A percentile compares a stretch with the other conserved stretches of the same genome.
phyloP scores from a whole-genome alignment of 2,113 vertebrate genomes.

The Brachypodius melanocephalos region DNA sequence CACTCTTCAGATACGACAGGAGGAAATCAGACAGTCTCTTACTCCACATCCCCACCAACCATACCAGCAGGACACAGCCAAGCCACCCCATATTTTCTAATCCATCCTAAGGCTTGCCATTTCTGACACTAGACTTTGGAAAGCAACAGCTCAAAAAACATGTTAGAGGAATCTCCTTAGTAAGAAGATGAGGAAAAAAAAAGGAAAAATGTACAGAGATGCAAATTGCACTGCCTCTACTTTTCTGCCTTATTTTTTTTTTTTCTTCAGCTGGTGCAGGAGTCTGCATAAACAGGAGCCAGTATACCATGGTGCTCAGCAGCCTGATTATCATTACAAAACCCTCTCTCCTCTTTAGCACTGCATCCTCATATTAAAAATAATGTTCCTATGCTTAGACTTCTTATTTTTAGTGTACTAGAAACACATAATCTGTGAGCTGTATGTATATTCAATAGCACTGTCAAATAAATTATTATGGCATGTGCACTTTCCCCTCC shows the following conservation, averaged over 20 bases:
- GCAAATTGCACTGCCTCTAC: not conserved
- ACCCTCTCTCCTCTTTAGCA: slow-evolving; percentile 1
- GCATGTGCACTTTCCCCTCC: slow-evolving; percentile 36
- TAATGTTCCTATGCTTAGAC: slow-evolving; percentile 12
- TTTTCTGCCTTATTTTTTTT: not conserved
- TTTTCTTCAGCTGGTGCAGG: not conserved
- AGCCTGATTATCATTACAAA: slow-evolving; percentile 37
- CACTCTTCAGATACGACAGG: slow-evolving; percentile 16
- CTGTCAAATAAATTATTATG: slow-evolving; percentile 54
- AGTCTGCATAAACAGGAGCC: not conserved
- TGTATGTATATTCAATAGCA: slow-evolving; percentile 50
- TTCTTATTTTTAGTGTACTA: slow-evolving; percentile 50
- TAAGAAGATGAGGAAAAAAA: not conserved
- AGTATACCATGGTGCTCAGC: not conserved
- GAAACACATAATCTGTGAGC: slow-evolving; percentile 43
- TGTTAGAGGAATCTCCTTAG: not conserved
- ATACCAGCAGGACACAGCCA: not conserved
- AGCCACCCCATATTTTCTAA: slow-evolving; percentile 28
- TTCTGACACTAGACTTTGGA: not conserved
- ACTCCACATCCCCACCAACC: not conserved
- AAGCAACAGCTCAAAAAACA: not conserved
- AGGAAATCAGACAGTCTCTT: slow-evolving; percentile 24
- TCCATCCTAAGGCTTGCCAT: not conserved
- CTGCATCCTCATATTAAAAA: slow-evolving; percentile 36
- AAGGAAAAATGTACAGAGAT: not conserved